A percentile compares a stretch with the other conserved stretches of the same genome.
phyloP scores from a whole-genome alignment of 2,113 vertebrate genomes.

The Myrmecophaga tridactyla region DNA sequence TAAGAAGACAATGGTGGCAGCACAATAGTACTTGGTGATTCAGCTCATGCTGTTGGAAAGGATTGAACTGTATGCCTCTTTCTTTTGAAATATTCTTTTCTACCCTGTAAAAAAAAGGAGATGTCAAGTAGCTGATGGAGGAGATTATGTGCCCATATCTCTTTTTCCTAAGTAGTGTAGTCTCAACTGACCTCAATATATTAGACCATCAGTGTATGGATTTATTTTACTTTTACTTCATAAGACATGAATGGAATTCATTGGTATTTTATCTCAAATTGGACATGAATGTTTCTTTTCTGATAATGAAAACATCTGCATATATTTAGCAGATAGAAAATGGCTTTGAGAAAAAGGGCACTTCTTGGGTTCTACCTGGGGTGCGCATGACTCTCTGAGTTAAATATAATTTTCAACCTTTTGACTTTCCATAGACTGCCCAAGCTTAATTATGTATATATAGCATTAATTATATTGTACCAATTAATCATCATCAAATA shows the following conservation, averaged over 20 bases:
- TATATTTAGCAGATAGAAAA: background rate
- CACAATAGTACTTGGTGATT: background rate
- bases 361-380: too few species aligned
- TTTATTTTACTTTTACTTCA: background rate
- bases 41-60: accelerated
- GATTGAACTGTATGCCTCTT: accelerated
- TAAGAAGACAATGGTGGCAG: accelerated
- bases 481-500: background rate
- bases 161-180: background rate
- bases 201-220: too few species aligned
- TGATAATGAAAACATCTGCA: background rate
- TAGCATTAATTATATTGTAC: too few species aligned
- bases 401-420: background rate
- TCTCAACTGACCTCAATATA: accelerated
- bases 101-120: accelerated
- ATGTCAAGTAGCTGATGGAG: accelerated
- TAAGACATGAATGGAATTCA: background rate
- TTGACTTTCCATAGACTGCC: background rate
- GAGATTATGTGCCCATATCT: background rate
- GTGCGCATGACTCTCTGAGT: background rate
- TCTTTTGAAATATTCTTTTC: background rate
- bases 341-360: accelerated
- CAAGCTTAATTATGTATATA: too few species aligned
- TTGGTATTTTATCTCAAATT: background rate
- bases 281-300: background rate